Evolutionary conservation across 2,797 vertebrate genomes (phyloP).

Genomic region (Xenops minutus): DNA sequence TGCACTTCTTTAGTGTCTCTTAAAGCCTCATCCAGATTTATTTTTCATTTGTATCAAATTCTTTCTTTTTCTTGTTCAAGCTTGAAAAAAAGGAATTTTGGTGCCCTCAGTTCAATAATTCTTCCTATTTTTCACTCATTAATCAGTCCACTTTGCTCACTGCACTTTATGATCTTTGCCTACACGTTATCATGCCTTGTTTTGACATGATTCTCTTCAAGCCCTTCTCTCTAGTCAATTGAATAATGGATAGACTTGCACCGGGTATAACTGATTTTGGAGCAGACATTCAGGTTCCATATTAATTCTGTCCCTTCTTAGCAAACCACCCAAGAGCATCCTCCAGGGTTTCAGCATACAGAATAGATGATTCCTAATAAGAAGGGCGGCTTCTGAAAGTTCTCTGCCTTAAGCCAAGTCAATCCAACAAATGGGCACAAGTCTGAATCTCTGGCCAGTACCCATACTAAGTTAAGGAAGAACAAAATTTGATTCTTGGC

Average conservation of each 20-base stretch:
- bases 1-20: neutral
- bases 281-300: neutral
- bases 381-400: neutral
- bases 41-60: neutral
- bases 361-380: neutral
- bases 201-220: neutral
- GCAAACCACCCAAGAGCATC: neutral
- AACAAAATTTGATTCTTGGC: neutral
- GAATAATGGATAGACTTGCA: neutral
- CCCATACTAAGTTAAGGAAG: neutral
- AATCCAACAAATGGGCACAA: neutral
- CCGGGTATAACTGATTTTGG: neutral
- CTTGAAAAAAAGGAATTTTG: neutral
- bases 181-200: rapidly evolving
- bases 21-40: neutral
- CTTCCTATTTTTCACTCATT: neutral
- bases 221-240: neutral
- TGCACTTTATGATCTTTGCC: neutral
- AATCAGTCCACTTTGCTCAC: neutral
- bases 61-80: neutral
- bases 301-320: neutral
- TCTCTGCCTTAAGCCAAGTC: neutral
- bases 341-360: neutral
- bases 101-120: neutral
- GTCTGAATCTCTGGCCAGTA: neutral